phyloP scores from a whole-genome alignment of 2,797 vertebrate species.

The Pogonophryne albipinna region DNA sequence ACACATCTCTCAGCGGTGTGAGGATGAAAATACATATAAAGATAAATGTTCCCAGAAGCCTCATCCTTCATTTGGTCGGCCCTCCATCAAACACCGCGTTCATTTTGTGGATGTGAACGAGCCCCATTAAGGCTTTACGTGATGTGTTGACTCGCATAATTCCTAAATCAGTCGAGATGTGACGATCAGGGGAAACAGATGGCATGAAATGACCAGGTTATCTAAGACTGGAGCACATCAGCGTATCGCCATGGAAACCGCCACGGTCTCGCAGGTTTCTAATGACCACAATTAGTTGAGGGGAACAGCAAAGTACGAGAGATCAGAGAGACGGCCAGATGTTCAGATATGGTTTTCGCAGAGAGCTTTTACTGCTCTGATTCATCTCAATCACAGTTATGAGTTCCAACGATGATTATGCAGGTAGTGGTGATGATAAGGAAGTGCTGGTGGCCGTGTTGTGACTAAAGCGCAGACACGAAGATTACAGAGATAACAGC shows the following conservation, averaged over 20 bases:
- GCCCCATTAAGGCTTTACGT: constrained; percentile 37
- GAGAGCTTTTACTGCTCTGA: constrained; percentile 50
- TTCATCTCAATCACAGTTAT: constrained; percentile 58
- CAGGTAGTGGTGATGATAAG: constrained; percentile 48
- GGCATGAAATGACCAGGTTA: constrained; percentile 73
- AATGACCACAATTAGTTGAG: constrained; percentile 74
- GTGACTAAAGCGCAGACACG: constrained; percentile 13
- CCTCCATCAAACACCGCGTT: constrained; percentile 37
- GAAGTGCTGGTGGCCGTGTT: constrained; percentile 25
- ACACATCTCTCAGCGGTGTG: constrained; percentile 7
- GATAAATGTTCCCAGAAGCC: constrained; percentile 27
- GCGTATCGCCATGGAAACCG: constrained; percentile 75
- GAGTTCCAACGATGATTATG: constrained; percentile 47
- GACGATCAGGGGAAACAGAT: constrained; percentile 75
- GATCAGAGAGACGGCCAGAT: constrained; percentile 72
- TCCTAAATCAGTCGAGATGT: constrained; percentile 59
- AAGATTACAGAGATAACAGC: constrained; percentile 7
- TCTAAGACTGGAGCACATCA: constrained; percentile 56
- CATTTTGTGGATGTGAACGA: constrained; percentile 31
- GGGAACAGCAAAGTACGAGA: constrained; percentile 66
- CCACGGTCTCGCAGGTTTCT: constrained; percentile 68
- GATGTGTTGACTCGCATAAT: constrained; percentile 58
- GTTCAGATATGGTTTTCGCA: constrained; percentile 64
- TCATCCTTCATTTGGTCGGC: constrained; percentile 39
- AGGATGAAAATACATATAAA: constrained; percentile 16